Evolutionary conservation across 64 coral and sea anemone genomes (phyloP).

Genomic region (Platygyra sinensis): DNA sequence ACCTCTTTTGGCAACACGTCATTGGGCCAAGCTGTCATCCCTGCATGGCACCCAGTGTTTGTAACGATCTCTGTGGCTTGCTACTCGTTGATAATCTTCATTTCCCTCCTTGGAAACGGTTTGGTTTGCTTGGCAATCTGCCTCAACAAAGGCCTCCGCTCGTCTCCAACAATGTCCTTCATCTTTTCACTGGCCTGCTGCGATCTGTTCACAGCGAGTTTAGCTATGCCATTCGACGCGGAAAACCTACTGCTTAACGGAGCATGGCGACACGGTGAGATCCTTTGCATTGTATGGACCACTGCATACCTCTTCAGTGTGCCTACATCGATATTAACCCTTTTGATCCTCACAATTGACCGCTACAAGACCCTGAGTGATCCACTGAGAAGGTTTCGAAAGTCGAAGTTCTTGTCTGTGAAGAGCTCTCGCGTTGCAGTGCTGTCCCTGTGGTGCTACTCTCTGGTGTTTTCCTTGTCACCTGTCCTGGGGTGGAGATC

Average conservation of each 20-base stretch:
- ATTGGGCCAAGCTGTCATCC: neutral
- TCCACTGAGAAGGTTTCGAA: constrained; percentile 65
- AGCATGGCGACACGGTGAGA: constrained; percentile 64
- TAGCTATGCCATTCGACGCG: constrained; percentile 87
- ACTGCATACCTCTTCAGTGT: constrained; percentile 79
- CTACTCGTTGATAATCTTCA: constrained; percentile 61
- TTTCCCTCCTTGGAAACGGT: constrained; percentile 73
- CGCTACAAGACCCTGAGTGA: constrained; percentile 79
- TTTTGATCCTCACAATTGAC: constrained; percentile 76
- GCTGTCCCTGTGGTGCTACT: constrained; percentile 78
- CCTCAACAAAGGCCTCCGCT: constrained; percentile 59
- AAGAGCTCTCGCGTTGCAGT: constrained; percentile 53
- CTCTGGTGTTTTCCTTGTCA: constrained; percentile 51
- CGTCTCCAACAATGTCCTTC: constrained; percentile 73
- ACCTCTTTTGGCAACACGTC: neutral
- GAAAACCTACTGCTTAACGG: constrained; percentile 26
- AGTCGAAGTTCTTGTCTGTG: constrained; percentile 57
- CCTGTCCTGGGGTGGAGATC: constrained; percentile 87
- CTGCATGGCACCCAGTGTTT: neutral
- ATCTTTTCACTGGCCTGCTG: constrained; percentile 86
- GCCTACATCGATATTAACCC: constrained; percentile 79
- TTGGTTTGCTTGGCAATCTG: constrained; percentile 78
- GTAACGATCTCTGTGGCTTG: neutral
- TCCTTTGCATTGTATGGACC: constrained; percentile 69
- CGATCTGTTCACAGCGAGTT: constrained; percentile 71